A percentile compares a stretch with the other conserved stretches of the same genome.
phyloP scores from a whole-genome alignment of 2,113 vertebrate genomes.

The Coregonus clupeaformis region DNA sequence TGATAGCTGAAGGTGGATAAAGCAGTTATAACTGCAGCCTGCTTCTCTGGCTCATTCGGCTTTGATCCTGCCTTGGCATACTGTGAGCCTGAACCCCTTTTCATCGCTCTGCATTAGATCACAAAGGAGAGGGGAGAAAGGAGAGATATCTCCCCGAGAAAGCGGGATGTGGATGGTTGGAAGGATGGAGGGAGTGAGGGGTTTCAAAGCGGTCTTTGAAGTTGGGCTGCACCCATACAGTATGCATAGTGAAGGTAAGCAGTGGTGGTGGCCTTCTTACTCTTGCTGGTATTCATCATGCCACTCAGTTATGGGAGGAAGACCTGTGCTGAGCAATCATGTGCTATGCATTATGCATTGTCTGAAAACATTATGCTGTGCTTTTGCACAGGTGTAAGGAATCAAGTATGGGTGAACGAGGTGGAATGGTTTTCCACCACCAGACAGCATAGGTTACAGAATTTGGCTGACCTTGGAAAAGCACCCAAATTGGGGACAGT shows the following conservation, averaged over 20 bases:
- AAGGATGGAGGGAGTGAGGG: conserved; percentile 15
- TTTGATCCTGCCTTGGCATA: conserved; percentile 69
- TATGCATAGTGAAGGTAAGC: not conserved
- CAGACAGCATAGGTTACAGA: too few relatives aligned
- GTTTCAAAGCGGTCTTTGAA: conserved; percentile 74
- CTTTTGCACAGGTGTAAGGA: too few relatives aligned
- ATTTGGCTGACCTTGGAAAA: too few relatives aligned
- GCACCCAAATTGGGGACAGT: too few relatives aligned
- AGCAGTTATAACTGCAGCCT: conserved; percentile 51
- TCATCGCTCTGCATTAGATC: conserved; percentile 58
- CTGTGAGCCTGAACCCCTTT: conserved; percentile 57
- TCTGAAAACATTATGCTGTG: too few relatives aligned
- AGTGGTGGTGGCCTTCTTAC: conserved; percentile 23
- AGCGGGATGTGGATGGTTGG: not conserved
- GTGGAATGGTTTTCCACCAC: too few relatives aligned
- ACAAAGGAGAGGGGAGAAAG: conserved; percentile 55
- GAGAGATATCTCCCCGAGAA: conserved; percentile 60
- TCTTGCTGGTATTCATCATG: conserved; percentile 26
- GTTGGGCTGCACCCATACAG: conserved; percentile 43
- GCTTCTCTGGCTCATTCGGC: conserved; percentile 40
- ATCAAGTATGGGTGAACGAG: too few relatives aligned
- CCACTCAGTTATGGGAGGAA: not conserved
- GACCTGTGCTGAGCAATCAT: not conserved
- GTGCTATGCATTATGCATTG: too few relatives aligned
- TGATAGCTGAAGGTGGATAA: conserved; percentile 48